Base-by-base conservation (phyloP, 2,113 vertebrate species). In the Oreotrochilus melanogaster region DNA sequence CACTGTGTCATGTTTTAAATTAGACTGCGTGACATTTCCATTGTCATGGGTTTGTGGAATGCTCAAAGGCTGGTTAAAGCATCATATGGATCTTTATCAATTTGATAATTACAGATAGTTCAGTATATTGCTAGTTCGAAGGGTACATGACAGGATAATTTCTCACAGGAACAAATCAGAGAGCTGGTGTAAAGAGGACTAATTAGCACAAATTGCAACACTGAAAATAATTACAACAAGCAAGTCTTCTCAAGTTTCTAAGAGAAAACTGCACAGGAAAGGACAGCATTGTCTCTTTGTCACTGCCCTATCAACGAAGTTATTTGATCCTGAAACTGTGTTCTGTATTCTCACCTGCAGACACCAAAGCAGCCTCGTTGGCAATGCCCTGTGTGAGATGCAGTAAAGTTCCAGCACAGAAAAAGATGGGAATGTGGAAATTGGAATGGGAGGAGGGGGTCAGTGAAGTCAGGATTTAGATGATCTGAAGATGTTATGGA, bases 1-100 rank as follows among this genome's bases (percentile, higher is more conserved):
- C 39, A 28, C 18, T 80, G 64, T 83, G 56, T 74, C 64, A 18
- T 18, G 48, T 42, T 83, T 94, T 90, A 93, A 90, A 96, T 93
- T 78, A 93, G 89, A 64, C 37, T 84, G 33, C n/a, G 51, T 39
- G 75, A 64, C 53, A 92, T 71, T 54, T 86, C 83, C 76, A 84
- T 61, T 91, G 80, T 78, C 51, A 86, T 0, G 1, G 30, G 79
- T 62, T 62, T 67, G 65, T 67, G 43, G 79, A 91, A 60, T 35
- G 61, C 24, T 45, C 72, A 56, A 57, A 80, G 21, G 37, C 47
- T 54, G 31, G 62, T 84, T 76, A 27, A 83, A 76, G 33, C 33
- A 83, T 39, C 11, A 5, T 58, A 66, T 37, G 6, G 73, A 78
- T 88, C 54, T 72, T 83, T 74, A 94, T 67, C 56, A 67, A 19